Evolutionary conservation across 2,113 vertebrate genomes (phyloP).

Genomic region (Trinectes maculatus): DNA sequence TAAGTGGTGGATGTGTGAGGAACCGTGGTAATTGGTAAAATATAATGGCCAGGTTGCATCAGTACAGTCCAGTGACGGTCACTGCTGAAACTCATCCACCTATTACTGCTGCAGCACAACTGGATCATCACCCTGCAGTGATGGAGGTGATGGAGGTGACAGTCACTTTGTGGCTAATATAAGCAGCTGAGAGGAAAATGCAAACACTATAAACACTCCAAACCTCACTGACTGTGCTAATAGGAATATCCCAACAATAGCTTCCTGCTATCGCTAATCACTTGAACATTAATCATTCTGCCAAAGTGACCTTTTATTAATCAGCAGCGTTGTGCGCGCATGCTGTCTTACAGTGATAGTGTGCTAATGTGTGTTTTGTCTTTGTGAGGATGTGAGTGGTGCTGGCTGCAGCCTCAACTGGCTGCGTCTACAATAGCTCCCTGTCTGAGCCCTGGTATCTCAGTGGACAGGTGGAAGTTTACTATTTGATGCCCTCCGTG

Average conservation of each 20-base stretch:
- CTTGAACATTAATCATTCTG: constrained; percentile 66
- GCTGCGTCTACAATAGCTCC: constrained; percentile 62
- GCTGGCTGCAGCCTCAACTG: constrained; percentile 21
- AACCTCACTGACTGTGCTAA: background rate
- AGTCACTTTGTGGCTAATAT: no score
- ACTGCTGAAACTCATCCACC: no score
- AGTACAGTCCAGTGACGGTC: no score
- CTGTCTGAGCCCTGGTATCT: constrained; percentile 76
- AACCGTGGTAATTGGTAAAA: no score
- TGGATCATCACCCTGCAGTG: no score
- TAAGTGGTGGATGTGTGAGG: no score
- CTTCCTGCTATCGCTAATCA: constrained; percentile 43
- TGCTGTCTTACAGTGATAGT: constrained; percentile 61
- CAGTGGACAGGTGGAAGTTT: constrained; percentile 74
- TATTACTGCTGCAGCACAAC: no score
- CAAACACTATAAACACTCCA: no score
- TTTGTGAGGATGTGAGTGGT: constrained; percentile 11
- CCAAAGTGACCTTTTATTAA: constrained; percentile 71
- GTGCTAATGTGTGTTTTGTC: constrained; percentile 8
- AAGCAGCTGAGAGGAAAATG: no score
- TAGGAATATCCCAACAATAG: background rate
- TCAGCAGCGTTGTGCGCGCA: constrained; percentile 42
- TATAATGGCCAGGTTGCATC: no score
- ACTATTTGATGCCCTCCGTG: constrained; percentile 67
- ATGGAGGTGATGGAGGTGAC: no score